A percentile compares a stretch with the other conserved stretches of the same genome.
These are phyloP conservation scores for Luperina nickerlii DNA, from an alignment of 2,888 invertebrate species.

Conservation along the genomic window DNA sequence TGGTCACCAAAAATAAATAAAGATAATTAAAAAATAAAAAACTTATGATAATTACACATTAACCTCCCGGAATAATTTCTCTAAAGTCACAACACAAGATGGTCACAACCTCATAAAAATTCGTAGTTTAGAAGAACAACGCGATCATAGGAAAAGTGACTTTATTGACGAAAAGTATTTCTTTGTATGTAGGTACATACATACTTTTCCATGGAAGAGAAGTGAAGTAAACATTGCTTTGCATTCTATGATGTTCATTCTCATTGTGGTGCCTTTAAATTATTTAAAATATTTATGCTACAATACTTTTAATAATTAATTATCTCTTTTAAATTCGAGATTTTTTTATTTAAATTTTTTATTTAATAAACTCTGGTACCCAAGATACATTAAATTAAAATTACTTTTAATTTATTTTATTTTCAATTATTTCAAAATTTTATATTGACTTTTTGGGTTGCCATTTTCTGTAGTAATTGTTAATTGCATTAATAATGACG, in stretches of 20 bases:
- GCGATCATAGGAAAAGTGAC: neutral
- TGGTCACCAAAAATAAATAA: no score
- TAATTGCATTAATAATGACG: slow-evolving; percentile 13
- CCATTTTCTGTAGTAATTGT: slow-evolving; percentile 2
- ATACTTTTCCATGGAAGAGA: neutral
- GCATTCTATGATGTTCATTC: neutral
- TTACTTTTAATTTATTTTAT: no score
- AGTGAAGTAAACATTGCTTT: neutral
- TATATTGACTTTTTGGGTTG: neutral
- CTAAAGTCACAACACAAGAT: neutral
- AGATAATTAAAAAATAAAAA: no score
- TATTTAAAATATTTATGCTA: no score
- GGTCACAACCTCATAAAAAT: neutral
- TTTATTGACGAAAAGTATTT: neutral
- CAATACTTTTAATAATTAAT: no score
- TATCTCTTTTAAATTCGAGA: no score
- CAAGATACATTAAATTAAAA: no score
- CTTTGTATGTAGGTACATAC: neutral
- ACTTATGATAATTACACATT: no score
- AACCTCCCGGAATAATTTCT: neutral
- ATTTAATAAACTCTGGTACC: no score
- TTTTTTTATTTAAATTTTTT: no score
- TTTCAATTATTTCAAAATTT: no score
- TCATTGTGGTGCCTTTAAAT: neutral
- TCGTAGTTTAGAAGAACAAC: neutral